Evolutionary conservation across 2,113 vertebrate genomes (phyloP).

Genomic region (Neogobius melanostomus): DNA sequence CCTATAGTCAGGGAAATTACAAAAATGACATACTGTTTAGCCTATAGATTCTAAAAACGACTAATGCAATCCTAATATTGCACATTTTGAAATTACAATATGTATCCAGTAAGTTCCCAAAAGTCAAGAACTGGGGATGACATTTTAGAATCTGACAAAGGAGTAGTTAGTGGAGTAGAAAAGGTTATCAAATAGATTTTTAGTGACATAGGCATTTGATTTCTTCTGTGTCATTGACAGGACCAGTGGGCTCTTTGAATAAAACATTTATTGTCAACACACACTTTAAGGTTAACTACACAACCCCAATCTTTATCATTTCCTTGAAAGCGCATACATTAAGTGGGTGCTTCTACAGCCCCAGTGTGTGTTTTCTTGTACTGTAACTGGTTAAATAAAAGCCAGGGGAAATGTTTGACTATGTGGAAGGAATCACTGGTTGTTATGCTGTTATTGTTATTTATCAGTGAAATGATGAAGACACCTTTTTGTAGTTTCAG

Average conservation of each 20-base stretch:
- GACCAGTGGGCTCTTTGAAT: no score
- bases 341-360: slow-evolving; percentile 14
- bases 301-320: slow-evolving; percentile 16
- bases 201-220: no score
- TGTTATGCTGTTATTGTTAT: slow-evolving; percentile 9
- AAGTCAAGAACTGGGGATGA: no score
- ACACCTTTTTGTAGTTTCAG: neutral
- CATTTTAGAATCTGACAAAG: no score
- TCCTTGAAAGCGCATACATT: slow-evolving; percentile 39
- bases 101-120: no score
- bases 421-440: neutral
- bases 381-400: slow-evolving; percentile 32
- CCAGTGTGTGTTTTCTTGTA: neutral
- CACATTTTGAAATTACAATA: no score
- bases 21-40: no score
- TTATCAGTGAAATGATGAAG: neutral
- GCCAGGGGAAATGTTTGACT: slow-evolving; percentile 10
- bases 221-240: no score
- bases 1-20: neutral
- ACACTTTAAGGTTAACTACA: slow-evolving; percentile 30
- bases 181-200: no score
- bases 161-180: no score
- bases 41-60: no score
- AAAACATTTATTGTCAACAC: slow-evolving; percentile 28
- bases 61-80: no score